Conservation (phyloP, 2,888 invertebrate species). For the Sphinx pinastri region DNA sequence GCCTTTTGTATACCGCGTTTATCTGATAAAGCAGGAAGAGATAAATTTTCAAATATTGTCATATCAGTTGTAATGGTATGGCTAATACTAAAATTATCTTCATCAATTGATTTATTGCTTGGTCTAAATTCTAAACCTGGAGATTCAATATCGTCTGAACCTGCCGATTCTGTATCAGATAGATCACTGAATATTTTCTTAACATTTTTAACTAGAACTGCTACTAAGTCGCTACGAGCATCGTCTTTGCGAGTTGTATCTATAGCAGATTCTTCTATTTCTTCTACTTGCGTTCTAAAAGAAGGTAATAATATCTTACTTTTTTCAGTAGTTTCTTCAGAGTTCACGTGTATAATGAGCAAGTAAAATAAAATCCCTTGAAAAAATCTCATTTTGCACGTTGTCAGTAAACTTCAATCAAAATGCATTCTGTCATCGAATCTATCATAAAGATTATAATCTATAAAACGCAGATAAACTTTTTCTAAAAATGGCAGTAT, state of each 20-base stretch:
- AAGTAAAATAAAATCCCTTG: slow-evolving; percentile 34
- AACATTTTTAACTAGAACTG: slow-evolving; percentile 61
- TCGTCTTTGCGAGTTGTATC: slow-evolving; percentile 43
- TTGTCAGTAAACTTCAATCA: slow-evolving; percentile 30
- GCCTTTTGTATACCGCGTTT: slow-evolving; percentile 33
- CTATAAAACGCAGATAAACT: not conserved
- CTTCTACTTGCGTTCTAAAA: slow-evolving; percentile 61
- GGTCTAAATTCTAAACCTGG: slow-evolving; percentile 31
- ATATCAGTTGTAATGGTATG: slow-evolving; percentile 35
- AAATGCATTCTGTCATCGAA: slow-evolving; percentile 1
- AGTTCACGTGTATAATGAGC: slow-evolving; percentile 28
- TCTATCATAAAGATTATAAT: not conserved
- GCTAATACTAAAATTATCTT: slow-evolving; percentile 36
- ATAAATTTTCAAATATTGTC: slow-evolving; percentile 43
- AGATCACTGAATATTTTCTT: slow-evolving; percentile 59
- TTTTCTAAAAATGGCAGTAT: not conserved
- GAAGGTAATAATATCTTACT: slow-evolving; percentile 54
- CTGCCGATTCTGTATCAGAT: slow-evolving; percentile 38
- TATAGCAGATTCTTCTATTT: slow-evolving; percentile 44
- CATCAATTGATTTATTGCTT: slow-evolving; percentile 28
- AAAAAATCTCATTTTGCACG: slow-evolving; percentile 39
- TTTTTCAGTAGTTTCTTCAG: slow-evolving; percentile 36
- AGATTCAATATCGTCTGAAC: slow-evolving; percentile 31
- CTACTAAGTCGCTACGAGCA: slow-evolving; percentile 50
- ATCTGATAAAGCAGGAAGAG: slow-evolving; percentile 45